A percentile compares a stretch with the other conserved stretches of the same genome.
phyloP scores from a whole-genome alignment of 2,113 vertebrate genomes.

The Spilogale gracilis region DNA sequence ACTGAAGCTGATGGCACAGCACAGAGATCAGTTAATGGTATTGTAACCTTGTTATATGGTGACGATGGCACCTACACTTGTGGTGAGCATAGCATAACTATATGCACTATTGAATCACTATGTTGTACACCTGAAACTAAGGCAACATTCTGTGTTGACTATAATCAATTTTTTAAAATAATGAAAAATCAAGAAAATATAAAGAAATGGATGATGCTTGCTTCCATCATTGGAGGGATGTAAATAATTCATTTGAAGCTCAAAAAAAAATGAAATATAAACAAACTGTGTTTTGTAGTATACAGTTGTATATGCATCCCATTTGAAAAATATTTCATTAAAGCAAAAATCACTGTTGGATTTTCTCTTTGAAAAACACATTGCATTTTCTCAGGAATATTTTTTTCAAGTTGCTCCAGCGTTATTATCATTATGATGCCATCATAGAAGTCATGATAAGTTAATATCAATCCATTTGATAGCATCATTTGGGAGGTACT shows the following conservation, averaged over 20 bases:
- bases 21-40: background rate
- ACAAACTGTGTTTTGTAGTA: background rate
- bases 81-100: background rate
- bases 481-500: background rate
- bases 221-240: background rate
- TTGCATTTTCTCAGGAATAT: background rate
- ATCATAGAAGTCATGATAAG: background rate
- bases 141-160: too few species aligned
- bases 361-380: background rate
- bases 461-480: background rate
- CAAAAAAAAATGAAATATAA: constrained; percentile 1
- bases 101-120: background rate
- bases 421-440: background rate
- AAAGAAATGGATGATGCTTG: background rate
- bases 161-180: too few species aligned
- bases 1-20: background rate
- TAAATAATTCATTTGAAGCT: background rate
- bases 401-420: background rate
- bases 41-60: background rate
- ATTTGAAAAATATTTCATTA: background rate
- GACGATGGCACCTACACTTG: background rate
- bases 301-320: background rate
- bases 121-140: too few species aligned
- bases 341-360: background rate
- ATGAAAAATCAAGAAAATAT: background rate